A percentile compares a stretch with the other conserved stretches of the same genome.
Evolutionary conservation across 1,140 invertebrate species (phyloP).

Genomic region (Drosophila obscura): DNA sequence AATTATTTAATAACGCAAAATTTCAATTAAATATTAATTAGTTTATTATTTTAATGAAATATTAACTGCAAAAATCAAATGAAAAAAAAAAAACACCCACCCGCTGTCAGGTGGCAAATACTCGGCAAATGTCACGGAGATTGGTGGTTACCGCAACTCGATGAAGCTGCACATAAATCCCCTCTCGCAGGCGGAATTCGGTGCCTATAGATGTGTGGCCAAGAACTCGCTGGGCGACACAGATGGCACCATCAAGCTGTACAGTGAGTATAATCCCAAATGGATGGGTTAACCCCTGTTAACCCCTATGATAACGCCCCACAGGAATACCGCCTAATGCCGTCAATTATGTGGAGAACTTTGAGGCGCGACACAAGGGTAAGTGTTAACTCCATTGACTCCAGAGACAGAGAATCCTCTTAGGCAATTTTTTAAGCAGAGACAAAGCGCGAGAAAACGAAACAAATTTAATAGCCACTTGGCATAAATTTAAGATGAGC

Average conservation of each 20-base stretch:
- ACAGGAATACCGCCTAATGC: conserved; percentile 81
- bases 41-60: conserved; percentile 67
- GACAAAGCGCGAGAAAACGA: conserved; percentile 49
- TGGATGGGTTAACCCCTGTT: background rate
- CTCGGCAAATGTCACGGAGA: conserved; percentile 88
- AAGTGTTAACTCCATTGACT: conserved; percentile 25
- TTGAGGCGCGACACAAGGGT: conserved; percentile 79
- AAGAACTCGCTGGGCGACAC: conserved; percentile 95
- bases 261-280: conserved; percentile 86
- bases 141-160: conserved; percentile 88
- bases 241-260: conserved; percentile 93
- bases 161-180: conserved; percentile 91
- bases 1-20: conserved; percentile 74
- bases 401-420: background rate
- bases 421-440: background rate
- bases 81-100: background rate
- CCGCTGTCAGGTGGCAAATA: conserved; percentile 88
- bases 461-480: conserved; percentile 78
- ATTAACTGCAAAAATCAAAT: conserved; percentile 47
- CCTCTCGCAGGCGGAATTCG: conserved; percentile 88
- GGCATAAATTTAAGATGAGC: conserved; percentile 81
- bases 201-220: conserved; percentile 93
- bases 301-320: background rate
- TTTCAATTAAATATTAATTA: conserved; percentile 78
- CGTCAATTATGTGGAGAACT: conserved; percentile 81